Evolutionary conservation across 2,797 vertebrate species (phyloP), one percentile per base, ranked within the genome.

Genomic region (Tragopan temminckii): DNA sequence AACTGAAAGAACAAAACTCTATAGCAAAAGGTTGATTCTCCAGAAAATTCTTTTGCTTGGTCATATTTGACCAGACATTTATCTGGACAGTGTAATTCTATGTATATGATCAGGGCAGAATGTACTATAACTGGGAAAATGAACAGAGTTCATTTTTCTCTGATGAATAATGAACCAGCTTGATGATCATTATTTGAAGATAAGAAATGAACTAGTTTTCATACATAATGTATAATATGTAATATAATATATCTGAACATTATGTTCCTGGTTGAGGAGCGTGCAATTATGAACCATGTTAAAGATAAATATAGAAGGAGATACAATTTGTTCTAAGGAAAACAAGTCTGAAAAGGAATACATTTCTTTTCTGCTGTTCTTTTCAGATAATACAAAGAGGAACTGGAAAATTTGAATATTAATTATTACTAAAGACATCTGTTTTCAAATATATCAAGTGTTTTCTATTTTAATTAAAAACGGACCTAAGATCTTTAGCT

Each of bases 191-290:
- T 95, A 94, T 92, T 97, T 52, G 87, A 95, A 85, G 87, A 89
- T 95, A 95, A 97, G 95, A 97, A 95, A 96, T 96, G 95, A 94
- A 88, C 76, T 29, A 45, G 77, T 88, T 96, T 95, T 94, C 96
- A 97, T 97, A 80, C 90, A 95, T 95, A 92, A 96, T 97, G 95
- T 88, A 95, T 96, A 94, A 61, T 83, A 92, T 81, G 57, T 92
- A 90, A 92, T 94, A 80, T 81, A 91, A 93, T 94, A 67, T 61
- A 93, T 90, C 81, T 89, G 93, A 93, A 87, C 86, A 78, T 90
- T 88, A 95, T 67, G 69, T 88, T 63, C 27, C 40, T 70, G 80
- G 33, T 67, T 89, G 69, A 76, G 31, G 29, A 84, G 10, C 52
- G 58, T 88, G 82, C 63, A 95, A 92, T 95, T 97, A 95, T 53